A percentile compares a stretch with the other conserved stretches of the same genome.
Evolutionary conservation across 2,888 invertebrate species (phyloP).

Genomic region (Galerucella pusilla): DNA sequence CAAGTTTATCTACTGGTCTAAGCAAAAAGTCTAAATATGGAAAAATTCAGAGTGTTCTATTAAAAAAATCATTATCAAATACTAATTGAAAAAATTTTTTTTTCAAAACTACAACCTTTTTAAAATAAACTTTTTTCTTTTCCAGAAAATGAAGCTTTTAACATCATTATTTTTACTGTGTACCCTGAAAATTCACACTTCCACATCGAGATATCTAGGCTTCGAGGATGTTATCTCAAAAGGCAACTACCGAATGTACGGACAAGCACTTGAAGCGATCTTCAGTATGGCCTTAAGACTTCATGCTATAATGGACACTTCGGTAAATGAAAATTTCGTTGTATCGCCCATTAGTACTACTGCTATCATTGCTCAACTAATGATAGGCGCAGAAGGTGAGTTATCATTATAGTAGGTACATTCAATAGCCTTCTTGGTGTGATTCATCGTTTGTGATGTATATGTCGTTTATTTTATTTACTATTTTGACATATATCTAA

Average conservation of each 20-base stretch:
- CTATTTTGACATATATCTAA: no score
- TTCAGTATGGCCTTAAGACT: constrained; percentile 59
- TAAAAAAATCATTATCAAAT: no score
- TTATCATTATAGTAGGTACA: neutral
- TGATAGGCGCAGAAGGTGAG: constrained; percentile 60
- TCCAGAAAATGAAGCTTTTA: constrained; percentile 38
- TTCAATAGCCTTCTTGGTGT: no score
- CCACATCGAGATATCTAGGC: neutral
- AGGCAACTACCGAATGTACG: constrained; percentile 31
- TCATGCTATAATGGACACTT: constrained; percentile 56
- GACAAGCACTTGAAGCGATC: constrained; percentile 59
- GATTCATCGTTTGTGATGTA: no score
- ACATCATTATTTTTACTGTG: constrained; percentile 16
- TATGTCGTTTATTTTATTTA: no score
- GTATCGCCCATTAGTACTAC: constrained; percentile 63
- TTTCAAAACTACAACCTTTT: neutral
- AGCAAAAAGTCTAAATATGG: no score
- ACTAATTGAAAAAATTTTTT: neutral
- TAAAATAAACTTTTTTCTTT: constrained; percentile 14
- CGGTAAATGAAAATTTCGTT: constrained; percentile 57
- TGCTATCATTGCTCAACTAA: constrained; percentile 60
- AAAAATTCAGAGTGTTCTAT: no score
- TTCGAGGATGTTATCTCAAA: constrained; percentile 27
- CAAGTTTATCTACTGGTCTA: no score
- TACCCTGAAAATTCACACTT: neutral